Conservation (phyloP, 2,113 vertebrate genomes). For the Emydocephalus ijimae region DNA sequence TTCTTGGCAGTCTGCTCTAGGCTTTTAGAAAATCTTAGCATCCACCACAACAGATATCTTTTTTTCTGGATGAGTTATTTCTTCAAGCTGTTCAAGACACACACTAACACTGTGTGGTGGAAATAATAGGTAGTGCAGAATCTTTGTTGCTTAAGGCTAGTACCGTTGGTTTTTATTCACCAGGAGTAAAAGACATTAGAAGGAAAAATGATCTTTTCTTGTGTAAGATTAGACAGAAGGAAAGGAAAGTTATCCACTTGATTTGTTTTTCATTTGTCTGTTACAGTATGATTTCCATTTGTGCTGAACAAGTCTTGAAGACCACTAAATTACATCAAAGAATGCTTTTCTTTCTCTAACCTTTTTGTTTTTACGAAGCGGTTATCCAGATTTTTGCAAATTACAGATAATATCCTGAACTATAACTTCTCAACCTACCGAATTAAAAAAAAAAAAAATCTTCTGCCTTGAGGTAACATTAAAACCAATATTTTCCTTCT, state of each 20-base stretch:
- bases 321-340: background rate
- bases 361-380: background rate
- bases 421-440: background rate
- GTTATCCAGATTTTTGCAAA: background rate
- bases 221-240: background rate
- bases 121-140: background rate
- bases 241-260: background rate
- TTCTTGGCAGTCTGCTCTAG: background rate
- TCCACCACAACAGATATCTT: background rate
- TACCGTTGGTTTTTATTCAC: slow-evolving; percentile 9
- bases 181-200: background rate
- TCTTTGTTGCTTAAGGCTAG: slow-evolving; percentile 22
- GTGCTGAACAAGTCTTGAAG: background rate
- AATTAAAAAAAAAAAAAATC: background rate
- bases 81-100: background rate
- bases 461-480: slow-evolving; percentile 12
- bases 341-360: background rate
- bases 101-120: background rate
- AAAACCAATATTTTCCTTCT: background rate
- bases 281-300: background rate
- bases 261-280: background rate
- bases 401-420: background rate
- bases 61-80: background rate
- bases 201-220: slow-evolving; percentile 42
- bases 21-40: background rate